A percentile compares a stretch with the other conserved stretches of the same genome.
Conservation (phyloP, 2,888 invertebrate genomes). For the Caenorhabditis doughertyi region DNA sequence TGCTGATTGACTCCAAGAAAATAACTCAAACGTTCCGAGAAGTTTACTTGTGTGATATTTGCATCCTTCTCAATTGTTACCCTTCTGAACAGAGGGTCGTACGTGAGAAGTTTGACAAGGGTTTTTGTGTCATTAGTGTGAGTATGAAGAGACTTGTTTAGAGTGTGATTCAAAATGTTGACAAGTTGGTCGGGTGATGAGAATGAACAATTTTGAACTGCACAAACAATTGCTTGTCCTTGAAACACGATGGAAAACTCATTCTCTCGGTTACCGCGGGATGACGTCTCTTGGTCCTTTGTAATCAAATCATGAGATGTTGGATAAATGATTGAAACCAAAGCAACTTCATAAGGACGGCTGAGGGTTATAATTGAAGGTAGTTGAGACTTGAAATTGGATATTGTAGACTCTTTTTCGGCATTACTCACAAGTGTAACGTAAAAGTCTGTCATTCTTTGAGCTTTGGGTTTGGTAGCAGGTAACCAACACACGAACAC, state of each 20-base stretch:
- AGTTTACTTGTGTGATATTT: no score
- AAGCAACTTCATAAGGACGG: conserved; percentile 12
- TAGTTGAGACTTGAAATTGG: conserved; percentile 3
- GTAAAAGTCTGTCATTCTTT: conserved; percentile 23
- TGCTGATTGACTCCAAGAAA: conserved; percentile 2
- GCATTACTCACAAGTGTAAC: conserved; percentile 20
- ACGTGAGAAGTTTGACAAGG: no score
- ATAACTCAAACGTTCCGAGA: no score
- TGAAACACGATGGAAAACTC: not conserved
- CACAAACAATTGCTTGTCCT: not conserved
- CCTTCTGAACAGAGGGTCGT: no score
- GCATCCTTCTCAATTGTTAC: no score
- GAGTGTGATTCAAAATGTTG: not conserved
- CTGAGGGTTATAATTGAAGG: no score
- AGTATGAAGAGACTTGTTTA: no score
- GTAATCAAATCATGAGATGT: conserved; percentile 21
- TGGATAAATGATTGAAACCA: conserved; percentile 29
- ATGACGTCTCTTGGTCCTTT: no score
- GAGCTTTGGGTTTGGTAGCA: conserved; percentile 31
- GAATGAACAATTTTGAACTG: not conserved
- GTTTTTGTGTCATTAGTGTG: no score
- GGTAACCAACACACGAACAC: conserved; percentile 25
- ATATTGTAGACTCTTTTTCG: not conserved
- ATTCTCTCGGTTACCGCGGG: conserved; percentile 1
- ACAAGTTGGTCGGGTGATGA: not conserved